Evolutionary conservation across 2,797 vertebrate species (phyloP), one percentile per base, ranked within the genome.

Genomic region (Tenualosa thibaudeaui): DNA sequence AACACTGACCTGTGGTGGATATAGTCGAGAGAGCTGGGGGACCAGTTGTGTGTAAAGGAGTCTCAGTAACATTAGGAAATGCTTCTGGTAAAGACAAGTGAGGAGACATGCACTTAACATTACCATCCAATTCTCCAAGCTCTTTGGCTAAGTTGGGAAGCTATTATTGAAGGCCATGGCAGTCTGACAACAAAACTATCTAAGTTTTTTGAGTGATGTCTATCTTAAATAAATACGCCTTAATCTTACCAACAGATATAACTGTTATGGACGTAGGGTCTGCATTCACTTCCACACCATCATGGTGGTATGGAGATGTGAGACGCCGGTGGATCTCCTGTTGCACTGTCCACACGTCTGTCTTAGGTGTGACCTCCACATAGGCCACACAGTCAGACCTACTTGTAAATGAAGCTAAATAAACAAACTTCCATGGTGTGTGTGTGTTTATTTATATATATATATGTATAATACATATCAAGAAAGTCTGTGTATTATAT

Each of bases 311-410:
- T 2, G 19, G n/a, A 4, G 9, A 43, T 58, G 1, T 90, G 85
- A 95, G 90, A 12, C 90, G 81, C 0, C 8, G 46, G 17, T 85
- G 51, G 9, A 95, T 86, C 5, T 88, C 7, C 1, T 19, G 51
- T 85, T 94, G 92, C 37, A 92, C 88, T 50, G 54, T 54, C 71
- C 87, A 83, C 2, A 95, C 92, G n/a, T 91, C 58, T 4, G 82
- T 83, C 71, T 87, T 87, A 31, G 94, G 94, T 60, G 78, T 83
- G 85, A 93, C 90, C 0, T 54, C 87, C 71, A 95, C 90, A 15
- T 86, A 51, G 51, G 92, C 90, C 83, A 91, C 84, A 89, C 88
- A 86, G 49, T 0, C 86, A 88, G 93, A 94, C 88, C 95, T 95
- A 81, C 0, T 15, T n/a, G 82, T 22, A 9, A 78, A 78, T 9